These are phyloP conservation scores for Stegodyphus mimosarum DNA, from an alignment of 1,140 invertebrate species.

Conservation along the genomic window DNA sequence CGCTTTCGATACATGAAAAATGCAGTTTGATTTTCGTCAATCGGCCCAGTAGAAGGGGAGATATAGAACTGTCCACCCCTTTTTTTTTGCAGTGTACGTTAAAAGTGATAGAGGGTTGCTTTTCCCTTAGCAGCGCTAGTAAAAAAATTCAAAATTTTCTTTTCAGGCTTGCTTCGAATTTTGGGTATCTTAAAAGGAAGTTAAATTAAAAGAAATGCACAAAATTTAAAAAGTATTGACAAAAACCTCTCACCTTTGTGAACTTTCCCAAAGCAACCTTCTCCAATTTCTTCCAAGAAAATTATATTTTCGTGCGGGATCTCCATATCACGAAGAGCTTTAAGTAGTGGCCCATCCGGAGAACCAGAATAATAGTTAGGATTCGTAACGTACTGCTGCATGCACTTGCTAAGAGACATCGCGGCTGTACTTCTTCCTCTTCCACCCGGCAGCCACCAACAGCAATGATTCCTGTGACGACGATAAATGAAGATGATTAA, in stretches of 20 bases:
- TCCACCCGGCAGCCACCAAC: not conserved
- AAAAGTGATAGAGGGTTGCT: too few relatives aligned
- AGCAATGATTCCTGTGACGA: not conserved
- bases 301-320: conserved; percentile 73
- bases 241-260: conserved; percentile 78
- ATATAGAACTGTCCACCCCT: too few relatives aligned
- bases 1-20: too few relatives aligned
- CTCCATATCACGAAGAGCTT: conserved; percentile 66
- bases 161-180: too few relatives aligned
- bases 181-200: too few relatives aligned
- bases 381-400: conserved; percentile 62
- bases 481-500: not conserved
- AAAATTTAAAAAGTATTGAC: too few relatives aligned
- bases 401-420: conserved; percentile 56
- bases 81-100: too few relatives aligned
- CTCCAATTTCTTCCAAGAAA: conserved; percentile 83
- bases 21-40: too few relatives aligned
- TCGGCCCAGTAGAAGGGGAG: too few relatives aligned
- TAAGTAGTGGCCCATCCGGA: conserved; percentile 25
- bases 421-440: not conserved
- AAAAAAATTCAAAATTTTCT: too few relatives aligned
- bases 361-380: conserved; percentile 62
- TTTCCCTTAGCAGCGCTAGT: too few relatives aligned
- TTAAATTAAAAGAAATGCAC: too few relatives aligned
- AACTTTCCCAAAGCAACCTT: conserved; percentile 93